phyloP scores from a whole-genome alignment of 1,140 invertebrate genomes.

The Drosophila orena region DNA sequence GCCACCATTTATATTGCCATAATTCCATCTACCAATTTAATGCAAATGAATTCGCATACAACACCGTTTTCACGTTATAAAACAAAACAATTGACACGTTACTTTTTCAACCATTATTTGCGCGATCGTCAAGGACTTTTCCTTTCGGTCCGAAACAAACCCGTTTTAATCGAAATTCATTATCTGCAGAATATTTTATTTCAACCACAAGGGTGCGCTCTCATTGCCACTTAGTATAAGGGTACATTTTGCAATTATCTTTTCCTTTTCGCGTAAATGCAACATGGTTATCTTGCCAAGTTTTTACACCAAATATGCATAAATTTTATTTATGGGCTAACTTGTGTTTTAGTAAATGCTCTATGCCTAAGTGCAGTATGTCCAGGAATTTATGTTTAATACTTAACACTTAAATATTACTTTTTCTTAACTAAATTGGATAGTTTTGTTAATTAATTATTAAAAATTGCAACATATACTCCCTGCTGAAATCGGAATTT shows the following conservation, averaged over 20 bases:
- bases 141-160: constrained; percentile 30
- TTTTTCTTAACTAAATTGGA: no score
- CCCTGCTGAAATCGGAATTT: no score
- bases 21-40: constrained; percentile 10
- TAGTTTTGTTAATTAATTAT: no score
- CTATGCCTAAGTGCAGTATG: neutral
- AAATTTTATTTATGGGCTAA: neutral
- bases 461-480: neutral
- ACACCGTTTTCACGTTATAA: constrained; percentile 44
- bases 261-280: constrained; percentile 29
- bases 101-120: neutral
- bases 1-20: neutral
- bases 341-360: no score
- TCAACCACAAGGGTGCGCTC: constrained; percentile 8
- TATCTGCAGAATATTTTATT: constrained; percentile 27
- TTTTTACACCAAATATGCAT: constrained; percentile 1
- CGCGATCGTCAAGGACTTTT: constrained; percentile 12
- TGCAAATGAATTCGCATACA: constrained; percentile 27
- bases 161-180: constrained; percentile 28
- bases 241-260: constrained; percentile 42
- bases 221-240: constrained; percentile 37
- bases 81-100: constrained; percentile 47
- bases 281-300: constrained; percentile 13
- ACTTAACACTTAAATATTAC: no score
- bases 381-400: neutral